phyloP scores from a whole-genome alignment of 1,140 invertebrate species.

The Camponotus vicinus region DNA sequence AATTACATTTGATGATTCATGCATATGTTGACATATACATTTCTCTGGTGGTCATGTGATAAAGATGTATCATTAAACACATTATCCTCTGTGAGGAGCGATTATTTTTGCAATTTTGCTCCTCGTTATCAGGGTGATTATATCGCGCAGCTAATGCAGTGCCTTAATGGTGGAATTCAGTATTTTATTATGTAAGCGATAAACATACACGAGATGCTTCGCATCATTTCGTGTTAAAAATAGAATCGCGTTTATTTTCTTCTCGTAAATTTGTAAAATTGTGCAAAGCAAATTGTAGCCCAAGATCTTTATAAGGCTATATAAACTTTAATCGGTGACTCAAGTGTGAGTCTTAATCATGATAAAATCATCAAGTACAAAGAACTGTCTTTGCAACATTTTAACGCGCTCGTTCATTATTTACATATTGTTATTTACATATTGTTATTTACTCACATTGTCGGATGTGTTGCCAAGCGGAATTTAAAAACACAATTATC shows the following conservation, averaged over 20 bases:
- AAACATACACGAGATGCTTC: background rate
- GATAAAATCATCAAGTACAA: background rate
- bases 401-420: background rate
- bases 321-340: constrained; percentile 37
- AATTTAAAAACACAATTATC: background rate
- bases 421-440: too few relatives aligned
- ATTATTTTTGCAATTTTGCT: background rate
- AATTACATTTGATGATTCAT: background rate
- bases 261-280: background rate
- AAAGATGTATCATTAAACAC: background rate
- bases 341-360: background rate
- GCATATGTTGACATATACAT: background rate
- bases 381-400: background rate
- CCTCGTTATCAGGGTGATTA: background rate
- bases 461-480: background rate
- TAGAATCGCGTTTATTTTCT: background rate
- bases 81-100: background rate
- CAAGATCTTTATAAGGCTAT: background rate
- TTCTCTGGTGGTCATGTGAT: background rate
- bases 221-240: background rate
- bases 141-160: background rate
- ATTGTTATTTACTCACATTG: background rate
- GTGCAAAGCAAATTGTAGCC: background rate
- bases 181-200: constrained; percentile 8
- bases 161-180: background rate